Evolutionary conservation across 2,888 invertebrate genomes (phyloP).

Genomic region (Lampropteryx suffumata): DNA sequence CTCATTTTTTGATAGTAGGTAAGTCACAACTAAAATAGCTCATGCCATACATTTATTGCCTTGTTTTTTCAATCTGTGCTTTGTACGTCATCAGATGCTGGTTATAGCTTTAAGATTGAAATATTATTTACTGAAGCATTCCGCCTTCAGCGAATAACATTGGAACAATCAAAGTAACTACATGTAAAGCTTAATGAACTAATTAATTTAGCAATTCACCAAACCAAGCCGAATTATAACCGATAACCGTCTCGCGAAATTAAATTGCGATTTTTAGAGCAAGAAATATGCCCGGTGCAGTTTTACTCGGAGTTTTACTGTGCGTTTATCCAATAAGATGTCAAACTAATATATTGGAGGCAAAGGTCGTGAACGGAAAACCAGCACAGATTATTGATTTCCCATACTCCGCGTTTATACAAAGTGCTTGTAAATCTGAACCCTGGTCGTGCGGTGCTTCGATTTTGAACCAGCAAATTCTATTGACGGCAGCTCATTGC

Average conservation of each 20-base stretch:
- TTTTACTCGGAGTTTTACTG: no score
- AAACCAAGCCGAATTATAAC: slow-evolving; percentile 17
- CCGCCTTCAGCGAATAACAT: no score
- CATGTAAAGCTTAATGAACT: slow-evolving; percentile 1
- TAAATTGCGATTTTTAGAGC: slow-evolving; percentile 3
- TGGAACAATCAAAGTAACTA: background rate
- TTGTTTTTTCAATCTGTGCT: no score
- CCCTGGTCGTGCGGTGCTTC: slow-evolving; percentile 5
- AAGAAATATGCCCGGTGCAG: background rate
- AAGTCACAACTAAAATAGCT: no score
- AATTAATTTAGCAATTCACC: slow-evolving; percentile 19
- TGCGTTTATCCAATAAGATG: background rate
- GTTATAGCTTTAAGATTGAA: no score
- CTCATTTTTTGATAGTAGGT: no score
- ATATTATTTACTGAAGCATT: no score
- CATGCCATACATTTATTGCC: no score
- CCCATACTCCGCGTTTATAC: slow-evolving; percentile 1
- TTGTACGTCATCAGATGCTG: no score
- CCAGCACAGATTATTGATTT: background rate
- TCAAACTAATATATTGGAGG: no score
- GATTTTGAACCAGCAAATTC: slow-evolving; percentile 4
- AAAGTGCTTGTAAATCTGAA: no score
- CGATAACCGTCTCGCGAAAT: slow-evolving; percentile 9
- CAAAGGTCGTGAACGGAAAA: background rate
- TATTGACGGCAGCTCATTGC: slow-evolving; percentile 11